Conservation (phyloP, 2,888 invertebrate genomes). For the Agapetus fuscipes region DNA sequence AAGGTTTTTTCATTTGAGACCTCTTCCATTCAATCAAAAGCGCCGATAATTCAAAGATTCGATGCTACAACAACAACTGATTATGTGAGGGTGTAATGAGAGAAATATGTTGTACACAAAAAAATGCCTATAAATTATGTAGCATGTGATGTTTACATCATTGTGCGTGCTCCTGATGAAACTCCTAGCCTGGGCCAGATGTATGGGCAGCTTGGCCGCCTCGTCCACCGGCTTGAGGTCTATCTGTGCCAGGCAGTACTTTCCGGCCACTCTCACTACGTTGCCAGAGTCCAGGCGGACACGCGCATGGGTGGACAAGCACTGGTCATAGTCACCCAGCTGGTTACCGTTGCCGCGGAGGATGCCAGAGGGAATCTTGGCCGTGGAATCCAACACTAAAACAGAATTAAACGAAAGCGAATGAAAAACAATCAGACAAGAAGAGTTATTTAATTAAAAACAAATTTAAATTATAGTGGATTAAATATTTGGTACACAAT, state of each 20-base stretch:
- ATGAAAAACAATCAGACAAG: neutral
- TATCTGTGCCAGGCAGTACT: constrained; percentile 58
- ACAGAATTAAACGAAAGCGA: too few species aligned
- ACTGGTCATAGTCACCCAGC: constrained; percentile 62
- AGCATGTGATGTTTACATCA: constrained; percentile 45
- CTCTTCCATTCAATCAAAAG: too few species aligned
- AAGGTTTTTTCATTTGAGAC: too few species aligned
- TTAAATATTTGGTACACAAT: too few species aligned
- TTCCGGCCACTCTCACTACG: constrained; percentile 53
- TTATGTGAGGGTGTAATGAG: too few species aligned
- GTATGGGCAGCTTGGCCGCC: constrained; percentile 51
- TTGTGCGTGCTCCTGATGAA: constrained; percentile 53
- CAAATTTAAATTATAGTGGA: too few species aligned
- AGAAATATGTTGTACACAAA: too few species aligned
- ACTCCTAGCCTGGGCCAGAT: constrained; percentile 54
- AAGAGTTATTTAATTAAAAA: too few species aligned
- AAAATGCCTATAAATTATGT: too few species aligned
- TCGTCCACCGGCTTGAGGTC: constrained; percentile 44
- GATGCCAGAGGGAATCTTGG: constrained; percentile 59
- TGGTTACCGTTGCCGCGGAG: constrained; percentile 62
- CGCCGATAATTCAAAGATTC: too few species aligned
- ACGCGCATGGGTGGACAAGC: constrained; percentile 50
- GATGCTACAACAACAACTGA: too few species aligned
- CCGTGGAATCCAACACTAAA: constrained; percentile 63
- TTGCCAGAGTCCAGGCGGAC: constrained; percentile 48